phyloP scores from a whole-genome alignment of 2,888 invertebrate species.

The Orgyia antiqua region DNA sequence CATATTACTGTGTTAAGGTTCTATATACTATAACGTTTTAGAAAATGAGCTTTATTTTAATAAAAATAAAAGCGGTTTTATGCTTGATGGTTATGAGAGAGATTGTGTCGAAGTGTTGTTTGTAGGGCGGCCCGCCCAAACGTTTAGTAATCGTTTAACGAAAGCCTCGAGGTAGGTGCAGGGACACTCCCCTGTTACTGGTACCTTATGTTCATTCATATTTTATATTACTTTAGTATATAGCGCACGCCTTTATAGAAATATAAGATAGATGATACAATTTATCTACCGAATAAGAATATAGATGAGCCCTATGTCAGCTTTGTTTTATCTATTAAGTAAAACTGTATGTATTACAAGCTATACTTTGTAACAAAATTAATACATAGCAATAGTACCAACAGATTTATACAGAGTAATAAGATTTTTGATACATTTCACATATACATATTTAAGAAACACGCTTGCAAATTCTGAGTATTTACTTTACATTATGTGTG shows the following conservation, averaged over 20 bases:
- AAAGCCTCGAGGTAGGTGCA: conserved; percentile 48
- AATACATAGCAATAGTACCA: too few relatives aligned
- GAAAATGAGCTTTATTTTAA: conserved; percentile 23
- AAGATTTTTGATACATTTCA: too few relatives aligned
- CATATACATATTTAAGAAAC: too few relatives aligned
- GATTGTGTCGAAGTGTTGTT: conserved; percentile 45
- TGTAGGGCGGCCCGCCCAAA: conserved; percentile 77
- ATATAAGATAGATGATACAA: too few relatives aligned
- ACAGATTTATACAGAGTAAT: too few relatives aligned
- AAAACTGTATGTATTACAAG: too few relatives aligned
- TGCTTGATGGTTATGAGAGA: conserved; percentile 13
- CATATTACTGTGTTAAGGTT: conserved; percentile 44
- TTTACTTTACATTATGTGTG: too few relatives aligned
- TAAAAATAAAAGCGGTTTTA: conserved; percentile 35
- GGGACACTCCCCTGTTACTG: conserved; percentile 66
- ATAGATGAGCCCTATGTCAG: too few relatives aligned
- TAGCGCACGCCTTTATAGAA: background rate
- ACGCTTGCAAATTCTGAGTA: too few relatives aligned
- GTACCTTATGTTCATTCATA: conserved; percentile 19
- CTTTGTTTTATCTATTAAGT: too few relatives aligned
- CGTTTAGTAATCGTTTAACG: conserved; percentile 76
- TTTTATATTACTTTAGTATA: conserved; percentile 21
- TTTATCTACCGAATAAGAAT: too few relatives aligned
- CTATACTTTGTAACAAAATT: too few relatives aligned
- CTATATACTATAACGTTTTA: conserved; percentile 19